A percentile compares a stretch with the other conserved stretches of the same genome.
Evolutionary conservation across 2,888 invertebrate species (phyloP).

Genomic region (Xestia ashworthii): DNA sequence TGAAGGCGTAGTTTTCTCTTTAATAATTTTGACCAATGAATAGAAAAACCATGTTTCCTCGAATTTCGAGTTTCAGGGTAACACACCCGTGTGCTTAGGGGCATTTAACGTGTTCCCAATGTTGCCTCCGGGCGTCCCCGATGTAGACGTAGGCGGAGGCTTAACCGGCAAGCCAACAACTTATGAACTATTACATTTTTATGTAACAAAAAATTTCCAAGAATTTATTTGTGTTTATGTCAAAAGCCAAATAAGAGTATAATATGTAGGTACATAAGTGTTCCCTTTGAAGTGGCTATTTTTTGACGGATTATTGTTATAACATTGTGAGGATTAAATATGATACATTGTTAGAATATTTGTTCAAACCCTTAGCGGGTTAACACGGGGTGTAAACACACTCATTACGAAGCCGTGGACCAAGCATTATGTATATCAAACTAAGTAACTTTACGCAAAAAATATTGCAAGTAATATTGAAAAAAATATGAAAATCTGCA

Average conservation of each 20-base stretch:
- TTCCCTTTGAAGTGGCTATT: neutral
- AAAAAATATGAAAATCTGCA: neutral
- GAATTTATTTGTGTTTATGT: conserved; percentile 9
- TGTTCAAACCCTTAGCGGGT: neutral
- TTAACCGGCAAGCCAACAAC: conserved; percentile 32
- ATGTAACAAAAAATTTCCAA: conserved; percentile 28
- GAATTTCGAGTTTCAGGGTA: neutral
- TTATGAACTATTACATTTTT: conserved; percentile 26
- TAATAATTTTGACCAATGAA: conserved; percentile 2
- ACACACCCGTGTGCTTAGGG: conserved; percentile 22
- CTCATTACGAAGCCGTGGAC: too few species aligned
- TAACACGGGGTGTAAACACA: too few species aligned
- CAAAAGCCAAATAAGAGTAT: neutral
- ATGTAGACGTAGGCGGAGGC: conserved; percentile 22
- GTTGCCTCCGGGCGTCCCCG: conserved; percentile 24
- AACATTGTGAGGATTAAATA: neutral
- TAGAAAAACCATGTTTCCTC: neutral
- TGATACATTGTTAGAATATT: neutral
- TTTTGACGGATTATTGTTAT: neutral
- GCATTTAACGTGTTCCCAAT: conserved; percentile 18
- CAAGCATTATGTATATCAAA: too few species aligned
- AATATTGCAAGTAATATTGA: too few species aligned
- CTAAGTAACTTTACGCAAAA: too few species aligned
- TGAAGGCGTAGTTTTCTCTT: conserved; percentile 1
- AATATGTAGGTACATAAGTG: neutral